Base-by-base conservation (phyloP, 2,888 invertebrate genomes). In the Dorcus hopei region DNA sequence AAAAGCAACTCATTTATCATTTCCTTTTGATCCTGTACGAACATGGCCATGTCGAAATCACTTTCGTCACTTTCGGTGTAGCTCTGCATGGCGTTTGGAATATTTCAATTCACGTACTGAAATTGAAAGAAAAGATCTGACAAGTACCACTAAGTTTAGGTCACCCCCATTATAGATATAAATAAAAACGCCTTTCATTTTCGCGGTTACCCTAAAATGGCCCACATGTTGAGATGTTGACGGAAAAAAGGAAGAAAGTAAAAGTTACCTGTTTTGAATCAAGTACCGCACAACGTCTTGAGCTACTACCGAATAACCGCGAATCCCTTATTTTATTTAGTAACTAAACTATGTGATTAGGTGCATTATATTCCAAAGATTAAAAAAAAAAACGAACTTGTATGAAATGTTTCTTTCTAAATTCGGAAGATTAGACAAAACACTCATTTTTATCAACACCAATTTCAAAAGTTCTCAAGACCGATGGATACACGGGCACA, bases 101-200 rank as follows among this genome's bases (percentile, higher is more conserved):
- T 40, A 55, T 49, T 40, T 39, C 49, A 55, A 49, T 49, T 49
- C 54, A 55, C 49, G 8, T 42, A 49, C 54, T 55, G 9, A 48
- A 54, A 48, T 9, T 9, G 23, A 40, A 16, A 19, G 8, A 45
- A 45, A 45, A 1, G 16, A 19, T 6, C 9, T 19, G 41, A 11
- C 11, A 11, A 42, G 1, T 16, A 33, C 26, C 1, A 33, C 41
- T 41, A 41, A 1, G 9, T 41, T 41, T 41, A 19, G 3, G 3
- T n/a, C 19, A 3, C 19, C 19, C 19, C 19, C 19, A 3, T 19
- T 19, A 19, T 3, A 19, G 2, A 19, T 3, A 19, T 2, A 19
- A 19, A 19, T 14, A 1, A 14, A 14, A 14, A 14, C 1, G 14
- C 14, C 14, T 14, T 14, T 14, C 14, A 14, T 14, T 14, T 14